Evolutionary conservation across 2,888 invertebrate genomes (phyloP).

Genomic region (Cerceris rybyensis): DNA sequence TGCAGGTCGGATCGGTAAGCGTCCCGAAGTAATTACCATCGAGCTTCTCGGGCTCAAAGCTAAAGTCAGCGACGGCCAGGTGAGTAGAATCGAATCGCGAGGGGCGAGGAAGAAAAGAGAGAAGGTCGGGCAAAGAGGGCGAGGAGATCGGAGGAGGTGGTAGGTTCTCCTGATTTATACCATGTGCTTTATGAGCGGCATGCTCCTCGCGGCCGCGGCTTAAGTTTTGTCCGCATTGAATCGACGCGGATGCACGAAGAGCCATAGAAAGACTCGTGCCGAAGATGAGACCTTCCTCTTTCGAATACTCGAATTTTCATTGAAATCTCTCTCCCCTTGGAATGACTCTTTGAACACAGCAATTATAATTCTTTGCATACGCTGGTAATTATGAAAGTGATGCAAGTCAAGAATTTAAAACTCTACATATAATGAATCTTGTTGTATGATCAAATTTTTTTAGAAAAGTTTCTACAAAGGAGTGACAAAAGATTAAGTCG

Average conservation of each 20-base stretch:
- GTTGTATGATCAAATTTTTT: no score
- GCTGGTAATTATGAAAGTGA: no score
- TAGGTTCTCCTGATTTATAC: constrained; percentile 72
- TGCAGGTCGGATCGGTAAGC: constrained; percentile 69
- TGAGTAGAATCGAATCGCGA: constrained; percentile 52
- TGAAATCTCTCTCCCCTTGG: no score
- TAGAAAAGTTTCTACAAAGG: no score
- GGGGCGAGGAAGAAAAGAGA: constrained; percentile 24
- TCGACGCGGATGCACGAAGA: constrained; percentile 42
- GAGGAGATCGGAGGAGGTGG: constrained; percentile 50
- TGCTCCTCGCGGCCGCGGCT: constrained; percentile 57
- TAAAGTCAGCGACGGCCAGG: constrained; percentile 60
- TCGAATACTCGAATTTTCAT: no score
- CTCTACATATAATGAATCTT: no score
- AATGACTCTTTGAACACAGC: no score
- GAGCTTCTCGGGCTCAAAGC: constrained; percentile 68
- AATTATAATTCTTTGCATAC: no score
- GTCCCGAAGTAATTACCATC: constrained; percentile 71
- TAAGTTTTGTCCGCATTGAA: constrained; percentile 68
- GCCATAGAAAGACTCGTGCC: neutral
- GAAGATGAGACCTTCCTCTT: no score
- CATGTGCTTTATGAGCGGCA: constrained; percentile 74
- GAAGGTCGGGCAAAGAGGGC: constrained; percentile 39
- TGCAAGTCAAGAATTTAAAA: no score
- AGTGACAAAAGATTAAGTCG: no score